Percentiles rank a stretch among this genome's conserved stretches.
Conservation (phyloP, 64 coral and sea anemone genomes). For the Montipora foliosa region DNA sequence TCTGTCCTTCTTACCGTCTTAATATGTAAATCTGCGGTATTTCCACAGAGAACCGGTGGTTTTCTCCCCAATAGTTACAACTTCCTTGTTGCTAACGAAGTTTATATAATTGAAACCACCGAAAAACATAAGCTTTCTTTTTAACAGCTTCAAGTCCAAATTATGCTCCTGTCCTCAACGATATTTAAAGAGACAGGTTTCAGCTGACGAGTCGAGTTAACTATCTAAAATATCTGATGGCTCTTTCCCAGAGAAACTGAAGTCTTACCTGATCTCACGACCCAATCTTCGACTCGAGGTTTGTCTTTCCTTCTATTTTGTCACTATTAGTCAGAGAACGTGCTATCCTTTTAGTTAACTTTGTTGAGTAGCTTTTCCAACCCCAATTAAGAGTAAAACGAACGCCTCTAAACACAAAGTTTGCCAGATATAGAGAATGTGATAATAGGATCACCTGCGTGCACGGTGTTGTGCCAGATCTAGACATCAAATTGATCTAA, state of each 20-base stretch:
- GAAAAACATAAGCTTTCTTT: neutral
- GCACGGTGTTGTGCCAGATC: neutral
- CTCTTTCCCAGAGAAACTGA: neutral
- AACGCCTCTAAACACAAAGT: neutral
- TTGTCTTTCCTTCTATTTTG: neutral
- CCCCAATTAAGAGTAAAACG: no score
- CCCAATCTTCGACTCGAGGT: neutral
- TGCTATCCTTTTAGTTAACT: no score
- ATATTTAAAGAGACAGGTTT: neutral
- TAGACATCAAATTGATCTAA: neutral
- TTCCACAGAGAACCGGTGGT: constrained; percentile 5
- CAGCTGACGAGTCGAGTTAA: neutral
- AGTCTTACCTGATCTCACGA: neutral
- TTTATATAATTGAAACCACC: neutral
- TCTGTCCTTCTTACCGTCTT: neutral
- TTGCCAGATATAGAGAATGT: neutral
- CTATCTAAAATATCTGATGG: neutral
- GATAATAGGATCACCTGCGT: neutral
- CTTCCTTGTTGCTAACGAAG: constrained; percentile 3
- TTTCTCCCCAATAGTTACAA: neutral
- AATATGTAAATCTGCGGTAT: constrained; percentile 35
- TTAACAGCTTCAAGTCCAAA: neutral
- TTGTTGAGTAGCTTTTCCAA: no score
- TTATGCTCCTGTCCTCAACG: neutral
- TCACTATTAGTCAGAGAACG: neutral